These are phyloP conservation scores for Calameuta pallipes DNA, from an alignment of 2,888 invertebrate species.

Conservation along the genomic window DNA sequence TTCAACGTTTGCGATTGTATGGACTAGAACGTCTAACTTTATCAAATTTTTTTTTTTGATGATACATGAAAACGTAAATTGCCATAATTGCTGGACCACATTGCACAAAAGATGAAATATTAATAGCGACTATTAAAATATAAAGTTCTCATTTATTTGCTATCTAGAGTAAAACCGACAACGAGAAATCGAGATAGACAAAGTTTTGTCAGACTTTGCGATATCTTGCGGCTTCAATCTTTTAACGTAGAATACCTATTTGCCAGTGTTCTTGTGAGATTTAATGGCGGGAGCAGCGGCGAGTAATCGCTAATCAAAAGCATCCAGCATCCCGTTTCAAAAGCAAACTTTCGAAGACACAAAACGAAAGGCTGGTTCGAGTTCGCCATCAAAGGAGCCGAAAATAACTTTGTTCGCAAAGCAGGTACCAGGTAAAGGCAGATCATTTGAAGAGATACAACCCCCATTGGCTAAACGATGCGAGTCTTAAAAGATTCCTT, in stretches of 20 bases:
- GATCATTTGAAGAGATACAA: background rate
- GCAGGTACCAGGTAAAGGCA: background rate
- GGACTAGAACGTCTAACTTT: background rate
- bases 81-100: background rate
- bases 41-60: background rate
- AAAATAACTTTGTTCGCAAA: background rate
- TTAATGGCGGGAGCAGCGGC: background rate
- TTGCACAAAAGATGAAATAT: background rate
- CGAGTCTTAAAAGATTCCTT: slow-evolving; percentile 39
- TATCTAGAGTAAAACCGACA: no score
- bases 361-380: background rate
- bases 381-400: slow-evolving; percentile 4
- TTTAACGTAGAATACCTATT: background rate
- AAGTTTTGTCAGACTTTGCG: background rate
- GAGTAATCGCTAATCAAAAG: background rate
- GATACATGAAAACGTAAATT: background rate
- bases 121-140: background rate
- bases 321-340: background rate
- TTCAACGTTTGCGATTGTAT: background rate
- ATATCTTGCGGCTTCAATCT: background rate
- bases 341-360: background rate
- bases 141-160: background rate
- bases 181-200: no score
- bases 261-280: background rate
- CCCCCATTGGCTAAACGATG: background rate